These are phyloP conservation scores for Acanthacorydalis orientalis DNA, from an alignment of 2,888 invertebrate genomes.

Conservation along the genomic window DNA sequence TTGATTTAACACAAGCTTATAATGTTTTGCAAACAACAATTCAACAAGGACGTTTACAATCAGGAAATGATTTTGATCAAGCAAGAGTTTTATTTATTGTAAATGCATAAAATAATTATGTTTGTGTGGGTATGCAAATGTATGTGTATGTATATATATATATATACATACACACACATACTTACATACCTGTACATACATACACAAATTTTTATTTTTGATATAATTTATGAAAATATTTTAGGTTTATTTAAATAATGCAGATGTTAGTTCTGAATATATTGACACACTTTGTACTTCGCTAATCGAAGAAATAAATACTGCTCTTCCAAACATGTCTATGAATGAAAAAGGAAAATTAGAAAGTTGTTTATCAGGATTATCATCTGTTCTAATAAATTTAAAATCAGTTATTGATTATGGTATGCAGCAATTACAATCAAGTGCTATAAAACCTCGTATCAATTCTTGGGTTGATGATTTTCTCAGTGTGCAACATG, in stretches of 20 bases:
- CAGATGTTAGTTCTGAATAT: constrained; percentile 82
- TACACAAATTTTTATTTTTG: constrained; percentile 5
- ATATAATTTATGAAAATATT: constrained; percentile 7
- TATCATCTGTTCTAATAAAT: constrained; percentile 37
- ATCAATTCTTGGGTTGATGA: constrained; percentile 71
- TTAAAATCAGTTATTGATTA: constrained; percentile 54
- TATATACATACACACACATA: too few relatives aligned
- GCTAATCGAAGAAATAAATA: constrained; percentile 51
- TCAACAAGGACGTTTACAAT: constrained; percentile 64
- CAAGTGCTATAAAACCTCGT: constrained; percentile 68
- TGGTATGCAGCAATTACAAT: constrained; percentile 62
- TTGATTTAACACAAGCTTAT: constrained; percentile 67
- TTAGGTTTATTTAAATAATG: constrained; percentile 75
- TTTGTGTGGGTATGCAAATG: constrained; percentile 2
- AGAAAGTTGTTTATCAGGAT: constrained; percentile 49
- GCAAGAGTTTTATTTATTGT: constrained; percentile 63
- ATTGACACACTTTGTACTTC: constrained; percentile 69
- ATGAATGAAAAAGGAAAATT: constrained; percentile 50
- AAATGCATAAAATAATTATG: constrained; percentile 17
- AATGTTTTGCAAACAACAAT: constrained; percentile 64
- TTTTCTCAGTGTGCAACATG: constrained; percentile 60
- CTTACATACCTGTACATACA: too few relatives aligned
- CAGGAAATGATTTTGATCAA: constrained; percentile 65
- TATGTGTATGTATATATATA: too few relatives aligned
- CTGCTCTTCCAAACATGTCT: constrained; percentile 41